These are phyloP conservation scores for Hirtodrosophila confusa DNA, from an alignment of 2,888 invertebrate species.

Conservation along the genomic window DNA sequence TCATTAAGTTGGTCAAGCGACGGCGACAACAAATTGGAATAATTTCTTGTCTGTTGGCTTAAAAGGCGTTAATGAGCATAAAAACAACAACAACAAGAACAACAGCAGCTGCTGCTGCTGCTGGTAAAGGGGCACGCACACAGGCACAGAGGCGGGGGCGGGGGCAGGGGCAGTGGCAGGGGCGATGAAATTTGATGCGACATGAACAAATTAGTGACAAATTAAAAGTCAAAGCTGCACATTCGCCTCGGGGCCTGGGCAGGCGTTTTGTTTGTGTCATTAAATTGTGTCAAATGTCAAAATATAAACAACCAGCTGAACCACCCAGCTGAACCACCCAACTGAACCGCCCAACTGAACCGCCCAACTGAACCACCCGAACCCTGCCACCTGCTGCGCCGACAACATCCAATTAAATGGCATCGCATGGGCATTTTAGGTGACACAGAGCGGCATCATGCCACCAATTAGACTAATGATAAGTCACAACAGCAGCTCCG, in stretches of 20 bases:
- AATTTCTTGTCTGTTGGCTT: conserved; percentile 52
- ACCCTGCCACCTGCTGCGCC: conserved; percentile 57
- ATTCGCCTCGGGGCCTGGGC: conserved; percentile 9
- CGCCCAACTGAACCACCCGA: neutral
- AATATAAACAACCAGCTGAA: conserved; percentile 57
- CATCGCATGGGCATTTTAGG: conserved; percentile 31
- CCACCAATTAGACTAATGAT: conserved; percentile 83
- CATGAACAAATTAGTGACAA: conserved; percentile 76
- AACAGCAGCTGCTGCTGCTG: conserved; percentile 3
- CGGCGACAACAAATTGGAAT: conserved; percentile 51
- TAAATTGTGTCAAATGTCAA: conserved; percentile 79
- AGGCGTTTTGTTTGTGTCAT: conserved; percentile 49
- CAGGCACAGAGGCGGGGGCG: neutral
- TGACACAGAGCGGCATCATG: conserved; percentile 68
- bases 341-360: neutral
- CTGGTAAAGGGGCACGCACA: too few relatives aligned
- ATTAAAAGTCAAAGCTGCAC: conserved; percentile 70
- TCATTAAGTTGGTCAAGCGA: conserved; percentile 78
- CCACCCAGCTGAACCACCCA: conserved; percentile 9
- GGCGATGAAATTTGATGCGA: conserved; percentile 72
- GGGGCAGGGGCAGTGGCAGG: neutral
- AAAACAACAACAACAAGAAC: conserved; percentile 24
- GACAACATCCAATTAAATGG: conserved; percentile 76
- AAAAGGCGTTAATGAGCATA: conserved; percentile 75
- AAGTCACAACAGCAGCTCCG: conserved; percentile 69